Conservation (phyloP, 2,888 invertebrate species). For the Tetanocera ferruginea region DNA sequence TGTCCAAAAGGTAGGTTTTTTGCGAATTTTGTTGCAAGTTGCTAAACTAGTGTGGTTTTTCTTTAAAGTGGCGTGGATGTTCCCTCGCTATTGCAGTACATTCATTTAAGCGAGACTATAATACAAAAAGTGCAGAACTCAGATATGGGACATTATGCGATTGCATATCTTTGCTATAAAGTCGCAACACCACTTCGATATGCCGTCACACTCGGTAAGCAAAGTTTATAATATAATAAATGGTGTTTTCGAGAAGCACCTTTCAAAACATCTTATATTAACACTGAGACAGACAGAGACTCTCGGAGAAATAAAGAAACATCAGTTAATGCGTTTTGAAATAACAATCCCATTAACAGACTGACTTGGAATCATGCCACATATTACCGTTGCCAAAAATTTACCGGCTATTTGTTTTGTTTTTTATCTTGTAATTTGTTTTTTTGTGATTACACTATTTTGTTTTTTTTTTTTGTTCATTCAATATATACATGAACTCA, state of each 20-base stretch:
- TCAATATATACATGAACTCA: neutral
- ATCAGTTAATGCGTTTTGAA: no score
- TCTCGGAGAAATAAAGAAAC: no score
- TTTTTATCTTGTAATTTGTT: no score
- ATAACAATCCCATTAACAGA: no score
- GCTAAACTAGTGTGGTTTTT: neutral
- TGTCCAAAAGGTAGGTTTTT: slow-evolving; percentile 80
- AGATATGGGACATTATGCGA: slow-evolving; percentile 88
- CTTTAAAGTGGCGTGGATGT: slow-evolving; percentile 90
- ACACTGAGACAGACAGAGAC: no score
- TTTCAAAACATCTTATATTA: no score
- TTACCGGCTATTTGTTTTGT: no score
- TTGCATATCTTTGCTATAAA: slow-evolving; percentile 94
- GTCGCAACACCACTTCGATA: slow-evolving; percentile 91
- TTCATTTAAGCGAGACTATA: slow-evolving; percentile 84
- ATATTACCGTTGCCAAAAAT: no score
- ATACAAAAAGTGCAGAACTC: slow-evolving; percentile 83
- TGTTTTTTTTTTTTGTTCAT: neutral
- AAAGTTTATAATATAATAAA: neutral
- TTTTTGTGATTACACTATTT: neutral
- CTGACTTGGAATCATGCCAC: no score
- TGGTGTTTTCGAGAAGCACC: no score
- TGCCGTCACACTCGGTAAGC: slow-evolving; percentile 88
- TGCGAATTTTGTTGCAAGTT: neutral
- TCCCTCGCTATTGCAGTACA: slow-evolving; percentile 79